Conservation (phyloP, 1,140 invertebrate genomes). For the Plectrocnemia conspersa region DNA sequence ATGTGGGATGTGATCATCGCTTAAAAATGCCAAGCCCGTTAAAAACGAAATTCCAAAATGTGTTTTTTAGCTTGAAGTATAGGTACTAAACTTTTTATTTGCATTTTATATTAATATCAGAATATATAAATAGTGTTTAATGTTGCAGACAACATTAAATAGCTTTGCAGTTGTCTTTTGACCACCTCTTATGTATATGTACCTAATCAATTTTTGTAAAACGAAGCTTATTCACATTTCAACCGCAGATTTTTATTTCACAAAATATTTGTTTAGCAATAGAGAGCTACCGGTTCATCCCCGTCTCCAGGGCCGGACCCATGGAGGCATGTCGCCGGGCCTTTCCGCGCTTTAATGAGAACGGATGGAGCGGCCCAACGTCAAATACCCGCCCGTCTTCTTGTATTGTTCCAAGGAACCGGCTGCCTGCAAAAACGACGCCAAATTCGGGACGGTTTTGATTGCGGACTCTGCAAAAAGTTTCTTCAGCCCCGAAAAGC, state of each 20-base stretch:
- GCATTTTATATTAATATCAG: too few species aligned
- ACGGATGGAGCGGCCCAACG: constrained; percentile 26
- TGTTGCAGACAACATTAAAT: not conserved
- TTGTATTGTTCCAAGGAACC: constrained; percentile 34
- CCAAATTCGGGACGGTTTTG: constrained; percentile 18
- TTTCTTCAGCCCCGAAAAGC: too few species aligned
- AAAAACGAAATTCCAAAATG: too few species aligned
- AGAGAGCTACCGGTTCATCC: not conserved
- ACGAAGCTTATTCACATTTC: not conserved
- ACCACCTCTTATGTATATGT: not conserved
- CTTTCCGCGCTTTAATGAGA: constrained; percentile 34
- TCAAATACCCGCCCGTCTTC: constrained; percentile 24
- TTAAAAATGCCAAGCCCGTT: too few species aligned
- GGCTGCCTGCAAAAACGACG: constrained; percentile 14
- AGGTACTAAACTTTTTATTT: too few species aligned
- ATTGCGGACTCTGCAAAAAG: constrained; percentile 22
- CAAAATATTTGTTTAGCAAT: not conserved
- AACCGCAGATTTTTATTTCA: not conserved
- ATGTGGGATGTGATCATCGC: too few species aligned
- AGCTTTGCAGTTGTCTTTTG: not conserved
- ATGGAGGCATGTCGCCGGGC: constrained; percentile 16
- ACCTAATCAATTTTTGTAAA: not conserved
- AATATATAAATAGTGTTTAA: not conserved
- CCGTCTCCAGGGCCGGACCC: constrained; percentile 8
- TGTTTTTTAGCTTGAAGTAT: too few species aligned